These are phyloP conservation scores for Phorcus lineatus DNA, from an alignment of 2,888 invertebrate species.

Conservation along the genomic window DNA sequence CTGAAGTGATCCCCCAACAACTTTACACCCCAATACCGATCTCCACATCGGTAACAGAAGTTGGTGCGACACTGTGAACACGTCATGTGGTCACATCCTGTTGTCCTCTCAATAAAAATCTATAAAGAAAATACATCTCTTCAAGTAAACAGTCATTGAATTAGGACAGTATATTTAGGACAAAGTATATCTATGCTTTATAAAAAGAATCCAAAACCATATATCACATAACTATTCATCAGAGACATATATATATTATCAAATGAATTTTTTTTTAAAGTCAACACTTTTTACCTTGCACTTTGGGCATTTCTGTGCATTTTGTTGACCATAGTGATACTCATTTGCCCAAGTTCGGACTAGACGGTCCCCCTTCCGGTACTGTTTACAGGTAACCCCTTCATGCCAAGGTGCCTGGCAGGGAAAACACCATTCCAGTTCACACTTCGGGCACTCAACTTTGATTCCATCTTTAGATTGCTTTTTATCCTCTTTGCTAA, in stretches of 20 bases:
- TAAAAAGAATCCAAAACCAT: too few species aligned
- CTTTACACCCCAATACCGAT: slow-evolving; percentile 69
- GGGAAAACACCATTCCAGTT: slow-evolving; percentile 75
- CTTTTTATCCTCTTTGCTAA: slow-evolving; percentile 10
- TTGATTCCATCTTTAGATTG: slow-evolving; percentile 23
- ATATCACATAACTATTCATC: too few species aligned
- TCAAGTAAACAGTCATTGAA: background rate
- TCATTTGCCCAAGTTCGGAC: slow-evolving; percentile 75
- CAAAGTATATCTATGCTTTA: too few species aligned
- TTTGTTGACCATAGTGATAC: slow-evolving; percentile 71
- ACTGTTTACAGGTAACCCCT: slow-evolving; percentile 73
- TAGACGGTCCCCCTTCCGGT: slow-evolving; percentile 73
- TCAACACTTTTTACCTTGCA: slow-evolving; percentile 76
- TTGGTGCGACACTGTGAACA: slow-evolving; percentile 74
- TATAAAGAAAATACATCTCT: slow-evolving; percentile 42
- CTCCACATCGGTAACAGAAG: slow-evolving; percentile 77
- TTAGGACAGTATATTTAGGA: background rate
- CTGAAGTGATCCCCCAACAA: slow-evolving; percentile 75
- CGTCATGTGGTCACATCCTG: slow-evolving; percentile 77
- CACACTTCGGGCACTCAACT: slow-evolving; percentile 71
- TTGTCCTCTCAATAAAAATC: slow-evolving; percentile 75
- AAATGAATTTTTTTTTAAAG: too few species aligned
- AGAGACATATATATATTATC: too few species aligned
- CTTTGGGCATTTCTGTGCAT: slow-evolving; percentile 76
- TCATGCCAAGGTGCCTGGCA: slow-evolving; percentile 76